Conservation (phyloP, 2,113 vertebrate genomes). For the Myanophis thanlyinensis region DNA sequence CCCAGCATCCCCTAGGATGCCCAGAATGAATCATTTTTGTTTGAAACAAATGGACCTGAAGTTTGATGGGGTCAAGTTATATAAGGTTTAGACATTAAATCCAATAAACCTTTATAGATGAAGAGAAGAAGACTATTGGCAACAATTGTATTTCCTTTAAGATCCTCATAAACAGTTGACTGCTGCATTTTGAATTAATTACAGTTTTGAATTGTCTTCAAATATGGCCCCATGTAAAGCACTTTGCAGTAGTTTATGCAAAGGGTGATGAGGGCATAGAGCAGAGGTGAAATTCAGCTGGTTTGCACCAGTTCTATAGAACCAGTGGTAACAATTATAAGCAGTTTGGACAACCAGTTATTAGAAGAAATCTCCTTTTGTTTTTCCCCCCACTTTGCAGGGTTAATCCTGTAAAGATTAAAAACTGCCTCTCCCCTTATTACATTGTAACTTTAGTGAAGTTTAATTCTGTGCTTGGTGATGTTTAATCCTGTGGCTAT, state of each 20-base stretch:
- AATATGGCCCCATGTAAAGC: background rate
- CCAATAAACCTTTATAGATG: background rate
- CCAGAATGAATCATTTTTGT: background rate
- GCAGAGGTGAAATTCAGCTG: too few species aligned
- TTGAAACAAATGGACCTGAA: background rate
- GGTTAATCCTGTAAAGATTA: too few species aligned
- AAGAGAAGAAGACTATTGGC: background rate
- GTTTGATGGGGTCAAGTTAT: background rate
- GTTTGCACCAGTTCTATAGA: too few species aligned
- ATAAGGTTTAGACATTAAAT: too few species aligned
- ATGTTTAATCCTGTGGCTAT: too few species aligned
- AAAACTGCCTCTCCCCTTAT: too few species aligned
- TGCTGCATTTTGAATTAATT: background rate
- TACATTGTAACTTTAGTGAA: too few species aligned
- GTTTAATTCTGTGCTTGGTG: too few species aligned
- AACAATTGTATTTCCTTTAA: background rate
- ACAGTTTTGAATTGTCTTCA: background rate
- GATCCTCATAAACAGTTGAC: background rate
- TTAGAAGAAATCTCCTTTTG: too few species aligned
- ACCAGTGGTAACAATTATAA: too few species aligned
- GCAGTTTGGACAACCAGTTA: too few species aligned
- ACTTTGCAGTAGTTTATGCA: background rate
- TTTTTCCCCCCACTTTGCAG: too few species aligned
- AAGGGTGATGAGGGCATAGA: background rate
- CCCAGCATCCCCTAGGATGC: background rate